A percentile compares a stretch with the other conserved stretches of the same genome.
Evolutionary conservation across 1,140 invertebrate species (phyloP).

Genomic region (Heliconius nattereri): DNA sequence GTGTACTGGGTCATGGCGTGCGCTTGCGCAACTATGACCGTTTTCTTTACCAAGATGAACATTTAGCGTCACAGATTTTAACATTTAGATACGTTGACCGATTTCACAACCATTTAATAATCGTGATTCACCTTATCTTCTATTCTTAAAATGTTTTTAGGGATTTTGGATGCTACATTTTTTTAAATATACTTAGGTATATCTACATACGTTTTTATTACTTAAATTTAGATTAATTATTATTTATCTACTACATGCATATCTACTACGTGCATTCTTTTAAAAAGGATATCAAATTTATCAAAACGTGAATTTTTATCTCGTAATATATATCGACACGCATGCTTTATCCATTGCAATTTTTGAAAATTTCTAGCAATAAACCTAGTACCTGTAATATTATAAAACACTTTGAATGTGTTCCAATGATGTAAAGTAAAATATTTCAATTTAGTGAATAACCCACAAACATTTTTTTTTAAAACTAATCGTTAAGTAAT

Average conservation of each 20-base stretch:
- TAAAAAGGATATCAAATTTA: neutral
- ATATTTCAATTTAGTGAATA: neutral
- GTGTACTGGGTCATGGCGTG: slow-evolving; percentile 59
- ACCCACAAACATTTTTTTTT: neutral
- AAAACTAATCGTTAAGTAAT: slow-evolving; percentile 25
- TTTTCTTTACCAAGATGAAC: slow-evolving; percentile 38
- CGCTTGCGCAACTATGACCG: slow-evolving; percentile 59
- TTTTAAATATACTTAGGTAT: neutral
- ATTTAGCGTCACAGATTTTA: slow-evolving; percentile 23
- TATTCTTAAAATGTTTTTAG: neutral
- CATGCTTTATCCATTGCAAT: neutral
- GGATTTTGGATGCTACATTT: neutral
- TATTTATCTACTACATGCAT: neutral
- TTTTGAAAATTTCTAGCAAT: no score
- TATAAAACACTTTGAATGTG: neutral
- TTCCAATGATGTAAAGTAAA: neutral
- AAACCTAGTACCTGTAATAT: neutral
- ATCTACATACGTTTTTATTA: neutral
- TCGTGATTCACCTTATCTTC: neutral
- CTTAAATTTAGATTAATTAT: neutral
- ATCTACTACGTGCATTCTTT: neutral
- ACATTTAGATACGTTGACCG: slow-evolving; percentile 24
- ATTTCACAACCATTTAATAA: slow-evolving; percentile 19
- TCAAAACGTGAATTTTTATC: neutral
- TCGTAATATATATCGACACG: neutral